Evolutionary conservation across 2,113 vertebrate genomes (phyloP).

Genomic region (Turdus rufiventris): DNA sequence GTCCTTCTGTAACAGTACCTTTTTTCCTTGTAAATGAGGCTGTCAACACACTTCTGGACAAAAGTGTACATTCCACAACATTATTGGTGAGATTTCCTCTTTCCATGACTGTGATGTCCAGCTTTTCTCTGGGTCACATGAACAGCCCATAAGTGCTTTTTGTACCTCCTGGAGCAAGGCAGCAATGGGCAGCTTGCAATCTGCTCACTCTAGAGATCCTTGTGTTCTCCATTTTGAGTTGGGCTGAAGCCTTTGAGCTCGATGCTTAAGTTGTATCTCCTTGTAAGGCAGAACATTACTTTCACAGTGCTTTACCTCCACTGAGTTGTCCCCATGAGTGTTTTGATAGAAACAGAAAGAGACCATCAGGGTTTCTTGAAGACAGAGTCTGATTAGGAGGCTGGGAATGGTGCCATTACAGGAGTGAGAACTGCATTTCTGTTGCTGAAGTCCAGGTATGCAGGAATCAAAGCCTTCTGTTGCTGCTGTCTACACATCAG

Average conservation of each 20-base stretch:
- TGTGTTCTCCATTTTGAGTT: not conserved
- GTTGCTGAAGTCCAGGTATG: not conserved
- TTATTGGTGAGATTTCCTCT: not conserved
- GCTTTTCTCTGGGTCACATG: not conserved
- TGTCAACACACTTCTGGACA: not conserved
- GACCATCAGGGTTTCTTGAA: fast-evolving
- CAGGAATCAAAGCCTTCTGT: not conserved
- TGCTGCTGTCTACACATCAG: not conserved
- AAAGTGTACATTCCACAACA: not conserved
- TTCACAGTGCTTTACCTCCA: not conserved
- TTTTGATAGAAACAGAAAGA: not conserved
- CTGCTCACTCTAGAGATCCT: not conserved
- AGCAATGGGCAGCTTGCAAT: fast-evolving
- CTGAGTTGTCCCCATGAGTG: not conserved
- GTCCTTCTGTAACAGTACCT: not conserved
- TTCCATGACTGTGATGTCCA: not conserved
- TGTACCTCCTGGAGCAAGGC: not conserved
- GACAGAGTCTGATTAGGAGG: not conserved
- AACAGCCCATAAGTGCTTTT: not conserved
- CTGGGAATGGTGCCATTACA: not conserved
- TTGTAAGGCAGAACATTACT: not conserved
- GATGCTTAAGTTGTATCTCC: not conserved
- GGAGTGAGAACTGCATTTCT: not conserved
- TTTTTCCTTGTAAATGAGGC: not conserved
- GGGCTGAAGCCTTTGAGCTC: not conserved